Conservation (phyloP, 2,113 vertebrate genomes). For the Microtus montanus region DNA sequence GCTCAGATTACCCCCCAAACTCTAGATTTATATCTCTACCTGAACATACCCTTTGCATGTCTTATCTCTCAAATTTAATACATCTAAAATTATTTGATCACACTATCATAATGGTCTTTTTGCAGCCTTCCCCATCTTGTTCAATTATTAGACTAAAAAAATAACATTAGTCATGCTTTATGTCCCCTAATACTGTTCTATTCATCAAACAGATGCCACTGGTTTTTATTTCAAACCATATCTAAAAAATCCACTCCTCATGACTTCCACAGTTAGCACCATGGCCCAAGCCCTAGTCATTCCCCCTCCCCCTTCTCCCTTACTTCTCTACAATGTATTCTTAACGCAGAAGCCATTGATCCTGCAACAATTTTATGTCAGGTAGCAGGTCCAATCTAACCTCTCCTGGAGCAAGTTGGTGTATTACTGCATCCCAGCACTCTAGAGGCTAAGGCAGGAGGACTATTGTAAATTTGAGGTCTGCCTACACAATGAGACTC, state of each 20-base stretch:
- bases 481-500: neutral
- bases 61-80: constrained; percentile 2
- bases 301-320: neutral
- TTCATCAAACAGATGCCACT: neutral
- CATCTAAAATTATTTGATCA: neutral
- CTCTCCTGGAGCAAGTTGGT: neutral
- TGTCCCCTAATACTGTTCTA: neutral
- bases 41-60: neutral
- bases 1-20: neutral
- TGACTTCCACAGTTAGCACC: neutral
- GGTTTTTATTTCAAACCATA: constrained; percentile 43
- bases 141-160: neutral
- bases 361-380: neutral
- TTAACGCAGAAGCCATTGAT: neutral
- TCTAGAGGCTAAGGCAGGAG: neutral
- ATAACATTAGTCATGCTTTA: neutral
- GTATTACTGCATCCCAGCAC: neutral
- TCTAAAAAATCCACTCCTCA: neutral
- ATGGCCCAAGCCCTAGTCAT: neutral
- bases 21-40: constrained; percentile 1
- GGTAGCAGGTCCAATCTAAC: neutral
- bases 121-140: neutral
- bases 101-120: neutral
- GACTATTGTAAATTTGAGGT: neutral
- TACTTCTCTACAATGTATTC: neutral